Conservation (phyloP, 2,888 invertebrate genomes). For the Petrolisthes manimaculis region DNA sequence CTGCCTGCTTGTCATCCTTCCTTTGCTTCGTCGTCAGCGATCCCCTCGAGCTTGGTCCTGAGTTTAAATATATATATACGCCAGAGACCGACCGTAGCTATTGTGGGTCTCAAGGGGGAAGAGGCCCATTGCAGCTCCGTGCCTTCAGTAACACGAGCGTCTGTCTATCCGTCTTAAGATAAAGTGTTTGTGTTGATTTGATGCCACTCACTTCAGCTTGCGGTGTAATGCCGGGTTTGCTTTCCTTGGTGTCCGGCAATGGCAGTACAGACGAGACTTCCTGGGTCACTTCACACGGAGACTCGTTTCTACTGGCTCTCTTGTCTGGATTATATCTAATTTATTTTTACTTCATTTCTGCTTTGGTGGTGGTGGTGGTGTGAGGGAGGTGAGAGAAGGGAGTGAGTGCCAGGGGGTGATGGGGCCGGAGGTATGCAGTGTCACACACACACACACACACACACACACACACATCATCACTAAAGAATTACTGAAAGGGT, state of each 20-base stretch:
- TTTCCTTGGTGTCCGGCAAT: constrained; percentile 12
- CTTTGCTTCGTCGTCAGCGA: background rate
- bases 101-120: constrained; percentile 58
- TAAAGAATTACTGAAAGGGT: no score
- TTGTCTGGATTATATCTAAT: background rate
- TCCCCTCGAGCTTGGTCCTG: background rate
- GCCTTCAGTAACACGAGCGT: constrained; percentile 18
- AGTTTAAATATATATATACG: background rate
- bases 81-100: constrained; percentile 22
- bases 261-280: constrained; percentile 29
- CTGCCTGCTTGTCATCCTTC: background rate
- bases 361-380: constrained; percentile 28
- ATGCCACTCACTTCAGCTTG: constrained; percentile 8
- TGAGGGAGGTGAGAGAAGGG: background rate
- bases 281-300: background rate
- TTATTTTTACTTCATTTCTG: background rate
- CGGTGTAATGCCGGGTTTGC: background rate
- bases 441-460: no score
- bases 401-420: no score
- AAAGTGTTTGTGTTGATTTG: no score
- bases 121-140: constrained; percentile 48
- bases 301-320: constrained; percentile 18
- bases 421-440: no score
- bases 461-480: no score
- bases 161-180: background rate